Evolutionary conservation across 2,797 vertebrate species (phyloP), one percentile per base, ranked within the genome.

Genomic region (Limosa lapponica): DNA sequence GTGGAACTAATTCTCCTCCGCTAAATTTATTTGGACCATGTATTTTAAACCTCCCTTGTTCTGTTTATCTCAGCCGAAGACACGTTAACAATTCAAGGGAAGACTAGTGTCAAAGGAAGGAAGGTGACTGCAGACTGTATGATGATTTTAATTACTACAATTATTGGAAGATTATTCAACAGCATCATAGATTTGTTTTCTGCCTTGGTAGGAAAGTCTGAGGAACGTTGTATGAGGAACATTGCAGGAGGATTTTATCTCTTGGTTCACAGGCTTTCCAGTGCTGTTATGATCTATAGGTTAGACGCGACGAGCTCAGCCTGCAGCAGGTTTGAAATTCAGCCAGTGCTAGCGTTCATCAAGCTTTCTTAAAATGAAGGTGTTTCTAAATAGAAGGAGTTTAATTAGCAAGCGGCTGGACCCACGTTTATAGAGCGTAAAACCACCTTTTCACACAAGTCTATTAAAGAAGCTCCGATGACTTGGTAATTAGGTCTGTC

Each of bases 101-200:
- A 98, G 96, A 93, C 91, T 97, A 59, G 97, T 97, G 97, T 97
- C 98, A 97, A 93, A 97, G 95, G 97, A 97, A 96, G 96, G 96
- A 98, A 98, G 98, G 98, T 97, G 97, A 95, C 97, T 97, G 97
- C 96, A 97, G 97, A 93, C 96, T 91, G 94, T 93, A 70, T 97
- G 98, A 98, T 98, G 98, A 97, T 97, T 98, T 98, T 98, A 98
- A 98, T 98, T 97, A 97, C 98, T 96, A 97, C 98, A 98, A 98
- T 98, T 98, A 98, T 97, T 97, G 97, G 92, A 83, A 97, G 97
- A 98, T 98, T 98, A 98, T 98, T 98, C 97, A 95, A 95, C 97
- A 96, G 96, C 98, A 96, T 94, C 96, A 74, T 72, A 62, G 97
- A 88, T 97, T 96, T 98, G 97, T 97, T 98, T 97, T 96, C 96